Evolutionary conservation across 2,888 invertebrate species (phyloP).

Genomic region (Diarsia brunnea): DNA sequence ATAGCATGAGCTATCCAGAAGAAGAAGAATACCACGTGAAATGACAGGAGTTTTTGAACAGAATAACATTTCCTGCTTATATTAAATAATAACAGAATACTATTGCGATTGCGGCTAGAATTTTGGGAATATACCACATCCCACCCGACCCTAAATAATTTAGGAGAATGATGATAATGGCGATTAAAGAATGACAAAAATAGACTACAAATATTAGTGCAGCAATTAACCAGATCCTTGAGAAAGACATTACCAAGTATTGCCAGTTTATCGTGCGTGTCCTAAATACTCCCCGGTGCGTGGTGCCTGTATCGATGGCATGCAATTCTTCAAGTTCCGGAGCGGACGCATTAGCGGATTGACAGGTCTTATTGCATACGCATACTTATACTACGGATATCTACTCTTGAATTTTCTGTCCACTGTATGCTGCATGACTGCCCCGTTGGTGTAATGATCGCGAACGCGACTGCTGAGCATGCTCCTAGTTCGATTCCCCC

Average conservation of each 20-base stretch:
- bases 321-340: conserved; percentile 32
- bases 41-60: too few relatives aligned
- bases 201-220: background rate
- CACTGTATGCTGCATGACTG: too few relatives aligned
- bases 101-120: background rate
- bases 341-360: background rate
- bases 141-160: background rate
- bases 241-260: conserved; percentile 21
- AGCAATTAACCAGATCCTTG: conserved; percentile 29
- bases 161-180: background rate
- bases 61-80: too few relatives aligned
- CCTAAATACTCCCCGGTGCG: conserved; percentile 48
- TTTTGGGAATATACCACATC: background rate
- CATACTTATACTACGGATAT: background rate
- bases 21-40: too few relatives aligned
- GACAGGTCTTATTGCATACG: background rate
- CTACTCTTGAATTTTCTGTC: background rate
- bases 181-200: background rate
- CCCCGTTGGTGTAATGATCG: too few relatives aligned
- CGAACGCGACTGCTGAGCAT: too few relatives aligned
- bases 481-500: too few relatives aligned
- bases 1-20: background rate
- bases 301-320: conserved; percentile 47
- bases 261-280: conserved; percentile 39
- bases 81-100: background rate